phyloP scores from a whole-genome alignment of 1,140 invertebrate species.

The Melanaphis sacchari region DNA sequence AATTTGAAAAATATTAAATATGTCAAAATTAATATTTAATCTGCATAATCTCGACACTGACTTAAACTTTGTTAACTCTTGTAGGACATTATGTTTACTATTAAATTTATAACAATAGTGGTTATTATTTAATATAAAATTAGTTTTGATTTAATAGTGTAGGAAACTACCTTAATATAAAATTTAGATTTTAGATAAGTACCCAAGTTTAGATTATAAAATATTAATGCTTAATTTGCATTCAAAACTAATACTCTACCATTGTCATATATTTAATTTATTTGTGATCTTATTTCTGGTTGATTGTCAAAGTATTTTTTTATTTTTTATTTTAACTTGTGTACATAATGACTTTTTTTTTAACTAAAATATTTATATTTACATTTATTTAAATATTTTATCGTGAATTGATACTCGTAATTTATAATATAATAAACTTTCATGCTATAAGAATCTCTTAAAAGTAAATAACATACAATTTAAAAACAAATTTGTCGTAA shows the following conservation, averaged over 20 bases:
- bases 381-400: neutral
- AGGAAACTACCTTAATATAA: neutral
- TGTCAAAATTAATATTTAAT: neutral
- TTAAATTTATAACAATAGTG: neutral
- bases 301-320: too few species aligned
- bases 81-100: neutral
- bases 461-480: neutral
- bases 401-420: neutral
- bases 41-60: neutral
- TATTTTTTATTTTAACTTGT: neutral
- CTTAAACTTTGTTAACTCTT: neutral
- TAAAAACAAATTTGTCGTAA: neutral
- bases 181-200: neutral
- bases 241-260: neutral
- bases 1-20: neutral
- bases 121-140: neutral
- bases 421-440: neutral
- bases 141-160: neutral
- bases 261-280: neutral
- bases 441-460: neutral
- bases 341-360: neutral
- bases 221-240: neutral
- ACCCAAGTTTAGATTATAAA: neutral
- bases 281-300: neutral
- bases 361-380: too few species aligned